Evolutionary conservation across 1,140 invertebrate species (phyloP), one percentile per base, ranked within the genome.

Genomic region (Steinernema feltiae): DNA sequence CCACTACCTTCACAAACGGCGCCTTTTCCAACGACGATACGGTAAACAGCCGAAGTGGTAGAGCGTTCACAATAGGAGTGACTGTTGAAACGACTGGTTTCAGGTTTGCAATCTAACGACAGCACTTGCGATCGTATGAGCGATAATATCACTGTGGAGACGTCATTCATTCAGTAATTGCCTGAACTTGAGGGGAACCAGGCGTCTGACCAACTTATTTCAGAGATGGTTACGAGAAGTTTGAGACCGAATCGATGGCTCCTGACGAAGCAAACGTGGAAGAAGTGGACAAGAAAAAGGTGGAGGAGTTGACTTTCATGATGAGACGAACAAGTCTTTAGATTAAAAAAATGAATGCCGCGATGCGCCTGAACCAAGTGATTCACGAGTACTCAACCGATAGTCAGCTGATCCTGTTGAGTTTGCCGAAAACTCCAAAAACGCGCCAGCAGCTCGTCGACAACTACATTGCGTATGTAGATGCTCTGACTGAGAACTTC

Each of bases 391-490:
- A 95, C 88, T 98, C 95, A 76, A 93, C 95, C 87, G 93, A 96
- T 87, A 93, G 96, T 87, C 94, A 98, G 89, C 89, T 99, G 81
- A 95, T 99, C 76, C 95, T 99, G 82, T 90, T 99, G 78, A 99
- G 98, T 90, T 89, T 99, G 83, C 97, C 97, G 69, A 93, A 94
- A 81, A 94, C 95, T 73, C 96, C 97, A 29, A 92, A 92, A 75
- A 80, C 77, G 18, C 70, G 71, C n/a, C 69, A 76, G 48, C 41
- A 48, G 21, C 70, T 86, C 32, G 76, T 86, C 17, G 76, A 86
- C 35, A 82, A 83, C 95, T 95, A 98, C 89, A 97, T 99, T 94
- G 95, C 98, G 89, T 99, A 98, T 89, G 89, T 99, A 87, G 96
- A 99, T 89, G 95, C 98, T 74, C 89, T 99, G 79, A 98, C 96